phyloP scores from a whole-genome alignment of 2,797 vertebrate genomes.

The Pantherophis vulpinus region DNA sequence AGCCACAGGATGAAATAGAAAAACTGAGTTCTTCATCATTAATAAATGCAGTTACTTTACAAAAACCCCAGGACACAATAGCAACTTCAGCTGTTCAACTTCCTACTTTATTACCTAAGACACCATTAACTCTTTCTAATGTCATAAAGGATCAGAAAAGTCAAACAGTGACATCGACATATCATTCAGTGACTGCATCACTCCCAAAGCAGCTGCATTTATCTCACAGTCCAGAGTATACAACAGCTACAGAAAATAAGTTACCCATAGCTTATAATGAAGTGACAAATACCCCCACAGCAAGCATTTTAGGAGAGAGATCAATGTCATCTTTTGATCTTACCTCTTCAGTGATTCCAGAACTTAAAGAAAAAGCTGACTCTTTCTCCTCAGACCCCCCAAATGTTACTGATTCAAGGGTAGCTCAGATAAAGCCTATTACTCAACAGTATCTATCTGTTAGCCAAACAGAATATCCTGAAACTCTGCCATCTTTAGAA shows the following conservation, averaged over 20 bases:
- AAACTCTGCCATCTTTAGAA: slow-evolving; percentile 1
- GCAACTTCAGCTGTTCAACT: slow-evolving; percentile 27
- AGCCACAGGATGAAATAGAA: background rate
- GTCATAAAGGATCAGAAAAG: slow-evolving; percentile 14
- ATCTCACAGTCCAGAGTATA: background rate
- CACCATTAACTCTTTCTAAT: background rate
- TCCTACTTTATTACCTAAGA: slow-evolving; percentile 33
- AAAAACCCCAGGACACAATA: background rate
- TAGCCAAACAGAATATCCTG: background rate
- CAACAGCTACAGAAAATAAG: background rate
- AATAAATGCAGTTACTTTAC: slow-evolving; percentile 12
- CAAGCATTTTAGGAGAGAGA: background rate
- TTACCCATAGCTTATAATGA: background rate
- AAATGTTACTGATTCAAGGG: background rate
- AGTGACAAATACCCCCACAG: background rate
- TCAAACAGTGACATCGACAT: background rate
- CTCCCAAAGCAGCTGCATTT: background rate
- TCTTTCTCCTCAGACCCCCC: background rate
- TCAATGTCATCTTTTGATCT: background rate
- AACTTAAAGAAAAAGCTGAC: background rate
- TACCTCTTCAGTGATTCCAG: background rate
- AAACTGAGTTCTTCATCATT: slow-evolving; percentile 14
- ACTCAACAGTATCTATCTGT: background rate
- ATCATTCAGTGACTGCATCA: accelerated
- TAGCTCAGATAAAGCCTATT: slow-evolving; percentile 11